Conservation (phyloP, 2,113 vertebrate genomes). For the Agelaius tricolor region DNA sequence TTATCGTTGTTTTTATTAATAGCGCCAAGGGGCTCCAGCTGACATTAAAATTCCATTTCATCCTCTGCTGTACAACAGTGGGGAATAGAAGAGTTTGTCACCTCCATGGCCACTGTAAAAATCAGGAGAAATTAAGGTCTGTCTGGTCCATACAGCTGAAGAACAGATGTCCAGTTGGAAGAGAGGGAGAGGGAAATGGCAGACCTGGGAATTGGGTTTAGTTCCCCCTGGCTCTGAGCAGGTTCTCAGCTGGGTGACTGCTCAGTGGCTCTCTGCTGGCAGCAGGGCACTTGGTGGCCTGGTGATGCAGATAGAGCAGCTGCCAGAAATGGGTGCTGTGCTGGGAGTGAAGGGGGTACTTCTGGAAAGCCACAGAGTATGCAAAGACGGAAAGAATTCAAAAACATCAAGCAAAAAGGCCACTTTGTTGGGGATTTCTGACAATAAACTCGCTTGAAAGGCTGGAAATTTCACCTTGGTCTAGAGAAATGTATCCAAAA, state of each 20-base stretch:
- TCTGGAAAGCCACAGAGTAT: background rate
- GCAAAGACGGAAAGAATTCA: background rate
- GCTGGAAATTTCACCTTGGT: background rate
- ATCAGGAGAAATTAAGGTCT: background rate
- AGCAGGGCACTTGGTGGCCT: background rate
- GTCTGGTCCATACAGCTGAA: background rate
- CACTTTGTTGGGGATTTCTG: background rate
- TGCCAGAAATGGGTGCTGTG: background rate
- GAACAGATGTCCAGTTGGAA: background rate
- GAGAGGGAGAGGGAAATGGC: background rate
- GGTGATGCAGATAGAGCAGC: background rate
- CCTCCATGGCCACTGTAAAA: background rate
- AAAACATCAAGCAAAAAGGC: background rate
- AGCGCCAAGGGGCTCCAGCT: background rate
- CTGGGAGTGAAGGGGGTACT: background rate
- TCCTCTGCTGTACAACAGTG: background rate
- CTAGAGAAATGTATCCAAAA: background rate
- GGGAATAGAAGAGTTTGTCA: background rate
- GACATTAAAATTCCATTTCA: slow-evolving; percentile 1
- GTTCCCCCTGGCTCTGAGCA: background rate
- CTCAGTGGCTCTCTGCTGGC: background rate
- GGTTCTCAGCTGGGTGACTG: background rate
- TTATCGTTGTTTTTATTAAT: slow-evolving; percentile 49
- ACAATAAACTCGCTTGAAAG: background rate
- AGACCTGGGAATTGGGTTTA: background rate